Conservation (phyloP, 2,797 vertebrate genomes). For the Oryzias sinensis region DNA sequence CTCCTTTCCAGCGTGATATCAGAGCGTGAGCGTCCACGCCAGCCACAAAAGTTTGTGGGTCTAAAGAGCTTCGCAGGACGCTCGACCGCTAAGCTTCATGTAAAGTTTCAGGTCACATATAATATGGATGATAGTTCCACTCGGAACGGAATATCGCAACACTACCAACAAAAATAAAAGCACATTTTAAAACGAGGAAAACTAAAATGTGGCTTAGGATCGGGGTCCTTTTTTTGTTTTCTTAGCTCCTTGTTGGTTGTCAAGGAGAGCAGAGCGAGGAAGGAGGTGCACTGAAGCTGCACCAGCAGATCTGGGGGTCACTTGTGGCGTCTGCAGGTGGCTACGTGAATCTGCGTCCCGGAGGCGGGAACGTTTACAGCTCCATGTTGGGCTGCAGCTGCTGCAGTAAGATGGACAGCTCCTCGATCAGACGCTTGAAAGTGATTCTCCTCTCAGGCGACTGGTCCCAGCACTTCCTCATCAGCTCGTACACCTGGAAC, state of each 20-base stretch:
- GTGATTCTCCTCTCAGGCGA: constrained; percentile 82
- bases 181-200: constrained; percentile 12
- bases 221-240: background rate
- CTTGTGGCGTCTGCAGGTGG: background rate
- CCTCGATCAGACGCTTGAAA: constrained; percentile 86
- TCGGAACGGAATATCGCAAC: background rate
- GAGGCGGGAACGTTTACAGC: constrained; percentile 7
- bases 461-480: constrained; percentile 92
- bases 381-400: constrained; percentile 24
- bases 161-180: background rate
- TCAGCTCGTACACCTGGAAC: constrained; percentile 86
- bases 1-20: no score
- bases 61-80: no score
- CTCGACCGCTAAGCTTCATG: constrained; percentile 16
- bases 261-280: background rate
- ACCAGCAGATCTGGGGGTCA: constrained; percentile 14
- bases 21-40: no score
- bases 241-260: no score
- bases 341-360: constrained; percentile 3
- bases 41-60: no score
- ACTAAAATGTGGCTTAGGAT: background rate
- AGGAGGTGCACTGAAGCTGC: constrained; percentile 16
- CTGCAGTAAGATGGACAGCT: constrained; percentile 79
- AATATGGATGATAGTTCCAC: constrained; percentile 12
- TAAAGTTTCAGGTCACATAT: constrained; percentile 21